These are phyloP conservation scores for Leptodactylus fallax DNA, from an alignment of 2,797 vertebrate genomes.

Conservation along the genomic window DNA sequence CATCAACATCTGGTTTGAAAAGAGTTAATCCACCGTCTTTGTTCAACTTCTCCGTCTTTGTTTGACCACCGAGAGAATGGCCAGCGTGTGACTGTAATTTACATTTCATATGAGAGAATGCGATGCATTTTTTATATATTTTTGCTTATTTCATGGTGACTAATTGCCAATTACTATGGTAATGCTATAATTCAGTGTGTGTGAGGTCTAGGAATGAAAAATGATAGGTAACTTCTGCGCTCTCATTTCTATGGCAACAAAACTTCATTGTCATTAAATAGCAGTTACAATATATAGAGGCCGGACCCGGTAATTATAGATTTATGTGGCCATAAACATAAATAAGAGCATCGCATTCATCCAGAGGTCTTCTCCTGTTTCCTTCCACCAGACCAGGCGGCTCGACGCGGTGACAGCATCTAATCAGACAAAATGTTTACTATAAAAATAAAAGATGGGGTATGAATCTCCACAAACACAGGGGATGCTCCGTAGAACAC, in stretches of 20 bases:
- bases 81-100: conserved; percentile 49
- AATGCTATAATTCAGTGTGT: conserved; percentile 81
- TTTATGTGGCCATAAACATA: conserved; percentile 80
- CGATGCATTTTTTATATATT: conserved; percentile 78
- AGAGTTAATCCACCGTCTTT: conserved; percentile 8
- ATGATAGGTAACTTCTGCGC: conserved; percentile 80
- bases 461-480: conserved; percentile 57
- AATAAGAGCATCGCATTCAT: conserved; percentile 82
- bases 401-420: conserved; percentile 72
- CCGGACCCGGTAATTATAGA: conserved; percentile 83
- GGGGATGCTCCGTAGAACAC: conserved; percentile 31
- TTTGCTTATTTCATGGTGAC: conserved; percentile 83
- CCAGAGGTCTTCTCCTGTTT: conserved; percentile 78
- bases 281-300: conserved; percentile 74
- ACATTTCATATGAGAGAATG: conserved; percentile 74
- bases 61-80: conserved; percentile 41
- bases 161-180: conserved; percentile 86
- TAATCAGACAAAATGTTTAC: conserved; percentile 80
- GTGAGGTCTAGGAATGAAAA: conserved; percentile 81
- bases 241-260: conserved; percentile 86
- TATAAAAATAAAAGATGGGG: conserved; percentile 62
- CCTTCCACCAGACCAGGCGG: conserved; percentile 67
- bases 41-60: conserved; percentile 16
- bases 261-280: conserved; percentile 85
- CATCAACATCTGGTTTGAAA: not conserved